phyloP scores from a whole-genome alignment of 2,113 vertebrate species.

The Chiloscyllium plagiosum region DNA sequence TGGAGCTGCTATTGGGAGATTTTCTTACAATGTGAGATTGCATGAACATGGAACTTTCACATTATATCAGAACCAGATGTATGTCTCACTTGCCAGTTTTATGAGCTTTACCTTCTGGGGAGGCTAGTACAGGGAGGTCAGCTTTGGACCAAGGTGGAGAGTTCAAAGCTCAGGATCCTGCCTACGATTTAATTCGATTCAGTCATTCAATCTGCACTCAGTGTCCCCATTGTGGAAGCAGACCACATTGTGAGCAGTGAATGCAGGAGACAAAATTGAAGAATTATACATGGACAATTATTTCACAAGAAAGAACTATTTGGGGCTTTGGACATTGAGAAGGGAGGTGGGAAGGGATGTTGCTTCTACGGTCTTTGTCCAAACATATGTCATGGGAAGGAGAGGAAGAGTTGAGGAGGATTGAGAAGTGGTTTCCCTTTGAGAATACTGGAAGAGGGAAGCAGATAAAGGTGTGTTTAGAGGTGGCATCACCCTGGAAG shows the following conservation, averaged over 20 bases:
- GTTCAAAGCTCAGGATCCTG: too few species aligned
- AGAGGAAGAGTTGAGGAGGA: background rate
- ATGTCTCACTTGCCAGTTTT: too few species aligned
- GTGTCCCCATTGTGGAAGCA: background rate
- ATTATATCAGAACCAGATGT: too few species aligned
- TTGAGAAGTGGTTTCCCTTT: background rate
- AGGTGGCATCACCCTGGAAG: too few species aligned
- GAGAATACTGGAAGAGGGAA: background rate
- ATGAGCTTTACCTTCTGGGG: too few species aligned
- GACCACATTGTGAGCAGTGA: background rate
- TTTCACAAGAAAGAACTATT: background rate
- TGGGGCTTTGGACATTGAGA: background rate
- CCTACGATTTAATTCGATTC: too few species aligned
- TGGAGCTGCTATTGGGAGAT: too few species aligned
- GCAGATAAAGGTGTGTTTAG: too few species aligned
- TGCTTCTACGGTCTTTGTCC: background rate
- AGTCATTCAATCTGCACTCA: background rate
- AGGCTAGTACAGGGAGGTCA: too few species aligned
- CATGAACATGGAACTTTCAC: too few species aligned
- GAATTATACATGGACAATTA: background rate
- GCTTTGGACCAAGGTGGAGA: too few species aligned
- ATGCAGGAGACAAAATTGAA: background rate
- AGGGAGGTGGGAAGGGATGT: background rate
- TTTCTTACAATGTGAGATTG: too few species aligned
- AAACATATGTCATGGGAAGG: background rate